phyloP scores from a whole-genome alignment of 2,888 invertebrate species.

The Tridacna gigas region DNA sequence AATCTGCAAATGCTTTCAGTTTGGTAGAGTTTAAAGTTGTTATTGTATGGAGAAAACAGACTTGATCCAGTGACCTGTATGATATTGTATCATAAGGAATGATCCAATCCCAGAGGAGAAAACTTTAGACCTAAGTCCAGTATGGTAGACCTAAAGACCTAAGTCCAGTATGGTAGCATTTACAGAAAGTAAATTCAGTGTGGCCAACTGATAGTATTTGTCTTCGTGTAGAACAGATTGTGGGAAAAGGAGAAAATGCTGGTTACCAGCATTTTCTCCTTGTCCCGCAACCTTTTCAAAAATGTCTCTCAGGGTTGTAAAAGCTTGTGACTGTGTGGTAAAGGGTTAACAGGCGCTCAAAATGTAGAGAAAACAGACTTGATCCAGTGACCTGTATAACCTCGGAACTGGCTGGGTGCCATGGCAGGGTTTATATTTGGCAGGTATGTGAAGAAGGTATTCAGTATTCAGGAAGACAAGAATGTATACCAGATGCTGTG shows the following conservation, averaged over 20 bases:
- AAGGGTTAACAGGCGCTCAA: background rate
- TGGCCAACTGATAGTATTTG: too few relatives aligned
- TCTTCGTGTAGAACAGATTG: background rate
- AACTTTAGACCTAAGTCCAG: too few relatives aligned
- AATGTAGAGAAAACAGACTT: conserved; percentile 7
- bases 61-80: too few relatives aligned
- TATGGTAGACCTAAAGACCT: too few relatives aligned
- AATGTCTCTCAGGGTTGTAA: background rate
- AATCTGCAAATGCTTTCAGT: too few relatives aligned
- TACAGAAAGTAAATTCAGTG: too few relatives aligned
- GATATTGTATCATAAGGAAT: too few relatives aligned
- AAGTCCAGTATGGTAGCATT: too few relatives aligned
- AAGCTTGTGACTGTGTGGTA: background rate
- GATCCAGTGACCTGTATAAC: conserved; percentile 20
- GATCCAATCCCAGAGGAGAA: too few relatives aligned
- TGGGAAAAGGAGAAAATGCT: background rate
- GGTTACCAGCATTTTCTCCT: background rate
- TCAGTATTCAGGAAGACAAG: conserved; percentile 1
- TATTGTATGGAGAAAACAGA: too few relatives aligned
- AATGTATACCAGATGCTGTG: too few relatives aligned
- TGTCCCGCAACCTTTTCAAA: background rate
- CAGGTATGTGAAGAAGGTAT: conserved; percentile 23
- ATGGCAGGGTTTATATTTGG: conserved; percentile 28
- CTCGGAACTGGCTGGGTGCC: conserved; percentile 23
- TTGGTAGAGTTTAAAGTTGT: too few relatives aligned